Evolutionary conservation across 2,797 vertebrate genomes (phyloP).

Genomic region (Anas capensis): DNA sequence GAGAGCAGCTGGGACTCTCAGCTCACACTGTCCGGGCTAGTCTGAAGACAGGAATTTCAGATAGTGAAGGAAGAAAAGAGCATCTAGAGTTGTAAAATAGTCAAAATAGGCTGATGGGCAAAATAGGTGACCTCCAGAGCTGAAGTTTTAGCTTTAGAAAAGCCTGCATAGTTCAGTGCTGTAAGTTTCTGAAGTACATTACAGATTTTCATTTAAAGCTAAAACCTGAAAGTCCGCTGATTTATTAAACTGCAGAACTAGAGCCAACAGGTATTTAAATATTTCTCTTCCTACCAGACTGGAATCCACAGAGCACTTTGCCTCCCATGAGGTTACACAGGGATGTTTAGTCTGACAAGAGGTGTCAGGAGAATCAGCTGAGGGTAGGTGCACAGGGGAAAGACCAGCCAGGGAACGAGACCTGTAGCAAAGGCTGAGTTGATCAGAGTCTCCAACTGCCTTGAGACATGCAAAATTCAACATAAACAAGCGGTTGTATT

Average conservation of each 20-base stretch:
- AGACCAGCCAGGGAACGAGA: background rate
- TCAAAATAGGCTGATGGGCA: background rate
- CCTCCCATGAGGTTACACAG: background rate
- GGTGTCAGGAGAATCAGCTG: fast-evolving
- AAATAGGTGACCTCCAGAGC: background rate
- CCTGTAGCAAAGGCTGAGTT: background rate
- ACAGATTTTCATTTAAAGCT: background rate
- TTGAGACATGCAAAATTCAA: background rate
- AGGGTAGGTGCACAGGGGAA: fast-evolving
- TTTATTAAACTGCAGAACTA: background rate
- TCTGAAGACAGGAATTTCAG: background rate
- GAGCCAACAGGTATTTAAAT: background rate
- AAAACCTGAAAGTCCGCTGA: background rate
- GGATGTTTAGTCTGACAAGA: background rate
- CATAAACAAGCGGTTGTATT: background rate
- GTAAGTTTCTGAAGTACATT: background rate
- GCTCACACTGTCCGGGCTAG: background rate
- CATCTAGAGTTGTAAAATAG: background rate
- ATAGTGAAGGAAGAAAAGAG: background rate
- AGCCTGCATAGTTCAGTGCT: fast-evolving
- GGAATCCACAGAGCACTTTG: background rate
- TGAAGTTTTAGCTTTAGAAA: background rate
- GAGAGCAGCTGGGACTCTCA: background rate
- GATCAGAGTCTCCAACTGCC: background rate
- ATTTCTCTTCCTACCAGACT: background rate